Base-by-base conservation (phyloP, 2,797 vertebrate genomes). In the Borostomias antarcticus region DNA sequence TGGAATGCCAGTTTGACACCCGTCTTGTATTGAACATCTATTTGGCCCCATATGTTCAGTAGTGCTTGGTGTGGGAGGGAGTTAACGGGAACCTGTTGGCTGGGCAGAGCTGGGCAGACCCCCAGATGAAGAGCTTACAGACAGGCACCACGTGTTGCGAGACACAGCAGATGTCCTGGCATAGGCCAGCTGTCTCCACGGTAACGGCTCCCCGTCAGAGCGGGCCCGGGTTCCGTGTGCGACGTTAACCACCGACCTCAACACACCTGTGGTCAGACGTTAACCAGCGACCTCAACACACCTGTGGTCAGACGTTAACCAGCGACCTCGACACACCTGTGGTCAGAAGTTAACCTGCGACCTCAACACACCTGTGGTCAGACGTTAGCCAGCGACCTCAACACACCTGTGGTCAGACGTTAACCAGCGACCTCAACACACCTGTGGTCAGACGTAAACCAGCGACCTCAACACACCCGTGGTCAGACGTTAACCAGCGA, bases 121-220 rank as follows among this genome's bases (percentile, higher is more conserved):
- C 32, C 10, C 66, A 68, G 60, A 82, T 82, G 69, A 80, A 77
- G 77, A 59, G 72, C 75, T 81, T 72, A 64, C 32, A 70, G 66
- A 48, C 64, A 64, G 45, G 26, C 30, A 40, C 64, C 4, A 84
- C 76, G 66, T 73, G 78, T 33, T 82, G 82, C 86, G 85, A 84
- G 84, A 79, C 70, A 72, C 58, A 77, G 57, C 85, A 88, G 85
- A 88, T 89, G 88, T 85, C 75, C 72, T 81, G 76, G 80, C 75
- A 79, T 70, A 74, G 75, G 78, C 75, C 78, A 79, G 62, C 72
- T 82, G 81, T 76, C 77, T 78, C 70, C 58, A 50, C 1, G 45
- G 75, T 69, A 57, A 45, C 70, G 32, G 56, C 35, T 30, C 37
- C 64, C 9, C 64, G 35, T 37, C 59, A 59, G 48, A 58, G 37